Percentiles rank a stretch among this genome's conserved stretches.
These are phyloP conservation scores for Copidosoma floridanum DNA, from an alignment of 1,140 invertebrate species.

Conservation along the genomic window DNA sequence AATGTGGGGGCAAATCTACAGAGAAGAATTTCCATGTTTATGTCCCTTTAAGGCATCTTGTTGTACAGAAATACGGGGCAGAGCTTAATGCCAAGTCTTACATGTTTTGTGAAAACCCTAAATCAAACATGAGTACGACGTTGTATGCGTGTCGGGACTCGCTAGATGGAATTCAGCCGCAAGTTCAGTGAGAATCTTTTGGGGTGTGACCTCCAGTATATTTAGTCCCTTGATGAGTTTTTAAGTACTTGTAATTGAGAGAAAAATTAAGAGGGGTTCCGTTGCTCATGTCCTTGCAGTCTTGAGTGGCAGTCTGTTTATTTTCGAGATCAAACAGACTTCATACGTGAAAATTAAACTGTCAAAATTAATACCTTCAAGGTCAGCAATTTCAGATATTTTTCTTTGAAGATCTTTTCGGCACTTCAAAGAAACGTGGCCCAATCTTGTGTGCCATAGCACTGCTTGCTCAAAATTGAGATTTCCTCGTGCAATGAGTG, in stretches of 20 bases:
- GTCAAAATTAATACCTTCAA: conserved; percentile 20
- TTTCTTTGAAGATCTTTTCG: conserved; percentile 27
- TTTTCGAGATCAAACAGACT: conserved; percentile 29
- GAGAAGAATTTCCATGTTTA: conserved; percentile 30
- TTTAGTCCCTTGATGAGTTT: conserved; percentile 24
- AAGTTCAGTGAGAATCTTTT: conserved; percentile 18
- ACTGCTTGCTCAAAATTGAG: conserved; percentile 27
- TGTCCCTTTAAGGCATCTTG: conserved; percentile 29
- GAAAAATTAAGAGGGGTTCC: conserved; percentile 24
- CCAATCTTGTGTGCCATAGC: conserved; percentile 31
- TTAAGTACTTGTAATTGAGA: conserved; percentile 17
- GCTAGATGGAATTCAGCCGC: conserved; percentile 17
- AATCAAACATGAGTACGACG: conserved; percentile 46
- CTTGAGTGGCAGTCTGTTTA: conserved; percentile 27
- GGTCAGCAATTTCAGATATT: conserved; percentile 19
- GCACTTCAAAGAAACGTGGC: conserved; percentile 26
- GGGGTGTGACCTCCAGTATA: conserved; percentile 20
- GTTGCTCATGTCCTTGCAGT: conserved; percentile 14
- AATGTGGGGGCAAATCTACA: conserved; percentile 26
- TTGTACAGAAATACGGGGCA: conserved; percentile 39
- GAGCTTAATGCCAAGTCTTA: conserved; percentile 44
- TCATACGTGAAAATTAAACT: conserved; percentile 28
- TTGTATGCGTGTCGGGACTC: conserved; percentile 37
- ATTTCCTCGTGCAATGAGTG: too few relatives aligned
- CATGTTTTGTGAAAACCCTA: conserved; percentile 33